Evolutionary conservation across 2,888 invertebrate genomes (phyloP), one percentile per base, ranked within the genome.

Genomic region (Caenorhabditis afra): DNA sequence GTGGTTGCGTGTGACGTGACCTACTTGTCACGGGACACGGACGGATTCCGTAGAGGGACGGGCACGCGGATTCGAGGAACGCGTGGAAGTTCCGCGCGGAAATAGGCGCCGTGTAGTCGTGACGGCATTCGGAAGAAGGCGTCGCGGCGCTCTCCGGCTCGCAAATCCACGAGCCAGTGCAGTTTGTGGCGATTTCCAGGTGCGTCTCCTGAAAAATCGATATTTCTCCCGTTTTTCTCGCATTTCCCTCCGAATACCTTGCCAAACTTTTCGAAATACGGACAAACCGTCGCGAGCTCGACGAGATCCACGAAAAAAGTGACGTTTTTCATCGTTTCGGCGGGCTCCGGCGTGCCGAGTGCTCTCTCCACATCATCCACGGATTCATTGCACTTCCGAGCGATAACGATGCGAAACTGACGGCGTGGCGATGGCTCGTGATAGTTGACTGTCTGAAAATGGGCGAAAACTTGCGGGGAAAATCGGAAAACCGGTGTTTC

Each of bases 31-130:
- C 29, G 7, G 74, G 79, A n/a, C 55, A 64, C 12, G 79, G 79
- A 16, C 74, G 74, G 20, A 79, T 68, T 37, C 68, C 74, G 29
- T 79, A 75, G 3, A 70, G 29, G 11, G 79, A 59, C 7, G 79
- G 74, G 20, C 67, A 74, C 23, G 41, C 41, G 11, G 79, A 58
- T 16, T 79, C 79, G 11, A 79, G 39, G 16, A 74, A 79, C 11
- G 74, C 59, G 45, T 79, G 79, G 58, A 79, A 79, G 11, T 68
- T 20, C 14, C 29, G 22, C 1, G 79, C 35, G 22, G 3, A 52
- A 5, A 79, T 22, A 0, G 64, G 47, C 11, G 70, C 18, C 11
- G 22, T 10, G 39, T 75, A 55, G 1, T n/a, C 29, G 18, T 8
- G 12, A 39, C 62, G 67, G 1, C 47, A 39, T 7, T 53, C 62